Conservation (phyloP, 2,797 vertebrate species). For the Dallia pectoralis region DNA sequence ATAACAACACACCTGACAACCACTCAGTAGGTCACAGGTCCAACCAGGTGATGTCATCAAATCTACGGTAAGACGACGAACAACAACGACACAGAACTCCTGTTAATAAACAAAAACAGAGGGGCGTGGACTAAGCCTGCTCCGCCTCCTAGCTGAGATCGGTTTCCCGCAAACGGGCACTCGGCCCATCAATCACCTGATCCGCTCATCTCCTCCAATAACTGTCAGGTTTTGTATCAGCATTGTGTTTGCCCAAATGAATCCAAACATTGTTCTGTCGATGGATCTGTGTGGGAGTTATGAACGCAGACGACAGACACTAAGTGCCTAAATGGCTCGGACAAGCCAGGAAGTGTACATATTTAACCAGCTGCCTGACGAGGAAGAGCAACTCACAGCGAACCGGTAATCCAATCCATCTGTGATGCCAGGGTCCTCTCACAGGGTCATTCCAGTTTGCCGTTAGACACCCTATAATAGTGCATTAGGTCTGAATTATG, state of each 20-base stretch:
- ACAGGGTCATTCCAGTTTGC: neutral
- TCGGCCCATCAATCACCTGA: constrained; percentile 15
- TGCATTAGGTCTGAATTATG: neutral
- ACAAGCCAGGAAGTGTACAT: neutral
- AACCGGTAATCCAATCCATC: neutral
- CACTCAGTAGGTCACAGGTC: too few species aligned
- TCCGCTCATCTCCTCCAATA: constrained; percentile 34
- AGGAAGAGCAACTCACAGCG: neutral
- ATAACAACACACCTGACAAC: too few species aligned
- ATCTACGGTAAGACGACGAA: too few species aligned
- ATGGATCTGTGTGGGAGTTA: neutral
- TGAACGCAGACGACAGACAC: neutral
- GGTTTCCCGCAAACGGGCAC: constrained; percentile 8
- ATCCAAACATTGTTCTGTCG: neutral
- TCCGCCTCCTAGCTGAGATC: neutral
- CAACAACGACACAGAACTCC: too few species aligned
- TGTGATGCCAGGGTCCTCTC: neutral
- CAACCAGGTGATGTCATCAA: too few species aligned
- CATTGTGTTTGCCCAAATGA: constrained; percentile 23
- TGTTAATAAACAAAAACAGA: too few species aligned
- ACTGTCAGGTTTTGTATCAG: constrained; percentile 49
- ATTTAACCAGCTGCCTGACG: constrained; percentile 3
- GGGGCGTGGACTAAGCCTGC: too few species aligned
- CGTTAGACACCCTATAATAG: neutral
- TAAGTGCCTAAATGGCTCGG: neutral